Conservation (phyloP, 2,113 vertebrate genomes). For the Coptodon bakossiorum region DNA sequence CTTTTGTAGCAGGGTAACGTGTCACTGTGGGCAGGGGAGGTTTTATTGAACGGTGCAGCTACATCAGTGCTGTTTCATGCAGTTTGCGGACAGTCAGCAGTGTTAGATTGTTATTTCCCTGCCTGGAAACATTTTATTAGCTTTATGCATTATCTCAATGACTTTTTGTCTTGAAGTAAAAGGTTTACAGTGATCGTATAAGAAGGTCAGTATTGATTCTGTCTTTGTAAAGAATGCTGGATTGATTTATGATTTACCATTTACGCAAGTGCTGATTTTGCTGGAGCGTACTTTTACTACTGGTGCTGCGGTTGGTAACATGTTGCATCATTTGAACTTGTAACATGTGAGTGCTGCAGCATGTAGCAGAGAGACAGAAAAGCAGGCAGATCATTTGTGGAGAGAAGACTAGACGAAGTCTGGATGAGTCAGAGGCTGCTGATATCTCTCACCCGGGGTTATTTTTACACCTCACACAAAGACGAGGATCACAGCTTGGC, state of each 20-base stretch:
- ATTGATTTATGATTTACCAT: conserved; percentile 30
- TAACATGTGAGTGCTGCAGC: not conserved
- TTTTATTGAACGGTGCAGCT: not conserved
- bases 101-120: not conserved
- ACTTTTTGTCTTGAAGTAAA: conserved; percentile 7
- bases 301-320: not conserved
- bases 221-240: not conserved
- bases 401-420: not conserved
- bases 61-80: not conserved
- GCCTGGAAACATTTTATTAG: not conserved
- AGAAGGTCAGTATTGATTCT: conserved; percentile 21
- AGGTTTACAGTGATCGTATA: conserved; percentile 5
- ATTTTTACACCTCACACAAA: conserved; percentile 35
- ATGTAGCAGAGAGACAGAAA: not conserved
- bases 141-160: conserved; percentile 13
- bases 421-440: conserved; percentile 47
- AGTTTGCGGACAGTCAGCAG: not conserved
- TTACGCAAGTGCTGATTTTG: conserved; percentile 8
- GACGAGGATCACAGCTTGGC: not conserved
- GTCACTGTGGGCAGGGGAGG: not conserved
- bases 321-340: not conserved
- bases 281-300: not conserved
- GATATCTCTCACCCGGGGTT: not conserved
- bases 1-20: conserved; percentile 12
- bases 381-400: not conserved